These are phyloP conservation scores for Delphinus delphis DNA, from an alignment of 2,113 vertebrate species.

Conservation along the genomic window DNA sequence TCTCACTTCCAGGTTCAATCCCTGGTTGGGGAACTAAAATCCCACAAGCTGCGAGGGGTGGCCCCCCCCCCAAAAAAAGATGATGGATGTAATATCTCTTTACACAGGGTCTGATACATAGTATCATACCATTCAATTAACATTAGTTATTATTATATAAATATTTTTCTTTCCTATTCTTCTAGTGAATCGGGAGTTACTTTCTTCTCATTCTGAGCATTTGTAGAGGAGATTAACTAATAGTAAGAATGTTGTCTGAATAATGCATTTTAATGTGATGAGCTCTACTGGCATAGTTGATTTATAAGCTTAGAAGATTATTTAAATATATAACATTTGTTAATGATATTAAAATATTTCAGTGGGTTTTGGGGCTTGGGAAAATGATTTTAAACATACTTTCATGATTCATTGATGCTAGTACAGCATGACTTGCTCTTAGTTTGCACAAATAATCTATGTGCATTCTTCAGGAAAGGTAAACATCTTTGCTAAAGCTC, in stretches of 20 bases:
- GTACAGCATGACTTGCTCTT: background rate
- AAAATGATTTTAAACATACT: constrained; percentile 31
- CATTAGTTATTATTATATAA: background rate
- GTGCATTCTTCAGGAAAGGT: background rate
- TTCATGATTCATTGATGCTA: background rate
- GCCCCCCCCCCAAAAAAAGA: background rate
- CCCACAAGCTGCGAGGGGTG: background rate
- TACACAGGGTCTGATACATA: background rate
- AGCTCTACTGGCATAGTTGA: background rate
- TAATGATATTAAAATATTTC: constrained; percentile 32
- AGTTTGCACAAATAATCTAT: background rate
- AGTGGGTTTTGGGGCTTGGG: background rate
- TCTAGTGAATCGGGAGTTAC: background rate
- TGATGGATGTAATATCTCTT: background rate
- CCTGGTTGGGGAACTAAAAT: background rate
- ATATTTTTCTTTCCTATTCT: background rate
- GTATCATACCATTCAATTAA: background rate
- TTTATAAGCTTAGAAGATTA: constrained; percentile 20
- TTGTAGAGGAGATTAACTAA: background rate
- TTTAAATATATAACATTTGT: background rate
- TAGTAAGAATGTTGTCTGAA: background rate
- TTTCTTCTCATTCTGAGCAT: background rate
- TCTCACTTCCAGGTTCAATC: background rate
- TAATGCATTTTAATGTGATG: background rate
- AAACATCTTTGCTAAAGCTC: constrained; percentile 14